phyloP scores from a whole-genome alignment of 2,797 vertebrate species.

The Microchirus variegatus region DNA sequence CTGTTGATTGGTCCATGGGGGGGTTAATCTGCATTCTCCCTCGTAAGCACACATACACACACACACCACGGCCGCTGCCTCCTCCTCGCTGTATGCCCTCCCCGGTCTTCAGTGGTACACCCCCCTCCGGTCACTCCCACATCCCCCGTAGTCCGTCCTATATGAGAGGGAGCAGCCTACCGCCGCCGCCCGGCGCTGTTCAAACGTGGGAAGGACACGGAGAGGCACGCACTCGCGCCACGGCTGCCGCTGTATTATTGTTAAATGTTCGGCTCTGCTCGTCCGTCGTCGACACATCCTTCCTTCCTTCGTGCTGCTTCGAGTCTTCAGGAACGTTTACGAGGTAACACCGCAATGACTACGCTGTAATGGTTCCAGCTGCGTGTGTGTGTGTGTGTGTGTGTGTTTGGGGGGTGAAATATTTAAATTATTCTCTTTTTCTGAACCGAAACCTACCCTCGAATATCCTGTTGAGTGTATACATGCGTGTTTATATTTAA shows the following conservation, averaged over 20 bases:
- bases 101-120: conserved; percentile 8
- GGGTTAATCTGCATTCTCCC: conserved; percentile 46
- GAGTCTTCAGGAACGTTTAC: conserved; percentile 1
- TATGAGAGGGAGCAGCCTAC: conserved; percentile 41
- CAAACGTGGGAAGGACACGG: conserved; percentile 52
- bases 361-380: background rate
- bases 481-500: background rate
- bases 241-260: conserved; percentile 35
- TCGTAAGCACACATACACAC: background rate
- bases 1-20: conserved; percentile 58
- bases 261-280: conserved; percentile 33
- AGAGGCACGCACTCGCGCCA: conserved; percentile 33
- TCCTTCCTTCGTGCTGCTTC: conserved; percentile 1
- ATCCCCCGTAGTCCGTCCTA: conserved; percentile 42
- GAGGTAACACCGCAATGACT: conserved; percentile 46
- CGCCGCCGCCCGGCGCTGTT: conserved; percentile 32
- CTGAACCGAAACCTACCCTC: background rate
- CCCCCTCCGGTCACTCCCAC: conserved; percentile 27
- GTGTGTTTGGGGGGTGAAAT: no score
- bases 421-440: background rate
- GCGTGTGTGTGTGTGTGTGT: no score
- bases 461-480: background rate
- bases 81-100: conserved; percentile 21
- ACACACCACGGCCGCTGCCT: no score
- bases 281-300: conserved; percentile 27